Evolutionary conservation across 1,140 invertebrate genomes (phyloP).

Genomic region (Cephus cinctus): DNA sequence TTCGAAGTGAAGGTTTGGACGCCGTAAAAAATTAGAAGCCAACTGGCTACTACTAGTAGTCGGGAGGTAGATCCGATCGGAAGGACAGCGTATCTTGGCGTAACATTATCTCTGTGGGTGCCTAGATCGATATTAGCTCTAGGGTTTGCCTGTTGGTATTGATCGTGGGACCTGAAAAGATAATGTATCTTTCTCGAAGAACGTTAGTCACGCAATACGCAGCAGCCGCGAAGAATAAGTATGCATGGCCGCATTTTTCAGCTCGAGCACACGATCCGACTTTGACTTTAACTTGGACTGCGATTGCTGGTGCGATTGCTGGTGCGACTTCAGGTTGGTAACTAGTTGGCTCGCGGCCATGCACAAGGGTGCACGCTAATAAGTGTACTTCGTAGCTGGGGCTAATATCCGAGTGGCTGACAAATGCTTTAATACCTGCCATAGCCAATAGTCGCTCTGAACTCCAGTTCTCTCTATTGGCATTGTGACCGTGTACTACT

Average conservation of each 20-base stretch:
- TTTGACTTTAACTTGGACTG: neutral
- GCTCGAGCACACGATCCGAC: neutral
- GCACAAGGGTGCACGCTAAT: constrained; percentile 44
- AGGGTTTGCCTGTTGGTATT: too few species aligned
- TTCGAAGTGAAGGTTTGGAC: too few species aligned
- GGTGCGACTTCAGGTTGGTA: constrained; percentile 16
- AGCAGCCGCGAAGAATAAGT: constrained; percentile 39
- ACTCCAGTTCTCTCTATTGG: neutral
- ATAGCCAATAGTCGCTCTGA: constrained; percentile 30
- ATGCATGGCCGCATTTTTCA: constrained; percentile 34
- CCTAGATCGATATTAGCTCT: too few species aligned
- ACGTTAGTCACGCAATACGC: too few species aligned
- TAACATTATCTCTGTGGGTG: too few species aligned
- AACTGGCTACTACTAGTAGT: too few species aligned
- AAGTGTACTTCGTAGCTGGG: constrained; percentile 33
- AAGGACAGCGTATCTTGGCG: too few species aligned
- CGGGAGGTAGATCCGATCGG: too few species aligned
- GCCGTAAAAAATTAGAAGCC: too few species aligned
- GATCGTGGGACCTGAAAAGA: too few species aligned
- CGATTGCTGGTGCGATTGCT: neutral
- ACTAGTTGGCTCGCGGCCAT: constrained; percentile 49
- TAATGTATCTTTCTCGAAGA: too few species aligned
- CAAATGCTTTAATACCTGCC: constrained; percentile 51
- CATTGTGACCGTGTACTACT: too few species aligned
- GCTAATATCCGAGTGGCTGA: constrained; percentile 44